A percentile compares a stretch with the other conserved stretches of the same genome.
These are phyloP conservation scores for Mormyrus iriodes DNA, from an alignment of 2,113 vertebrate species.

Conservation along the genomic window DNA sequence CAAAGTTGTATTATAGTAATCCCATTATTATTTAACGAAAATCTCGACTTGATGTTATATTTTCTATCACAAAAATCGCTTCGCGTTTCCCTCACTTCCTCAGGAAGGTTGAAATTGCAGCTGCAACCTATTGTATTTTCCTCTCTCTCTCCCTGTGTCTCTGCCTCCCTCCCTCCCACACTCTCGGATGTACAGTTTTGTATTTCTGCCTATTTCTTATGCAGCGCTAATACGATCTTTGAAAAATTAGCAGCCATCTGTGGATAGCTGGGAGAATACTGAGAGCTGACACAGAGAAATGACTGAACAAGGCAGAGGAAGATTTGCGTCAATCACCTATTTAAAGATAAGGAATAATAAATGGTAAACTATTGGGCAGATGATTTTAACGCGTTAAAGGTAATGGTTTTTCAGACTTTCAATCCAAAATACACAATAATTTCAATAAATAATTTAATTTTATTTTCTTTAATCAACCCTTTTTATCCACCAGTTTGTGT, in stretches of 20 bases:
- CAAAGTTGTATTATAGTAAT: background rate
- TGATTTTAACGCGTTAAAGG: background rate
- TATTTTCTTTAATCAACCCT: background rate
- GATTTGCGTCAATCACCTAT: conserved; percentile 14
- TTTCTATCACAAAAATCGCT: background rate
- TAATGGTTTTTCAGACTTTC: background rate
- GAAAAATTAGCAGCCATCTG: conserved; percentile 20
- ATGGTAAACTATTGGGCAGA: background rate
- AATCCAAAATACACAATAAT: background rate
- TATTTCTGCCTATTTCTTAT: conserved; percentile 30
- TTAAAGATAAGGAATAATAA: background rate
- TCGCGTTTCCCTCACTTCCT: background rate
- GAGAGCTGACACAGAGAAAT: background rate
- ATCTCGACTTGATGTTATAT: background rate
- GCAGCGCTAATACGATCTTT: conserved; percentile 20
- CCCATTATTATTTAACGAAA: background rate
- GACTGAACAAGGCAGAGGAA: background rate
- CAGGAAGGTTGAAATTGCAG: background rate
- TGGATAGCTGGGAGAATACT: conserved; percentile 20
- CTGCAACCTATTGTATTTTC: background rate
- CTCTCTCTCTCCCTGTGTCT: background rate
- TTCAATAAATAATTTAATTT: background rate
- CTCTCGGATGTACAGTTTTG: conserved; percentile 18
- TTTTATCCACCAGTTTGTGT: background rate
- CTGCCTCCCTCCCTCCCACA: conserved; percentile 8